Conservation (phyloP, 2,797 vertebrate genomes). For the Scleropages formosus region DNA sequence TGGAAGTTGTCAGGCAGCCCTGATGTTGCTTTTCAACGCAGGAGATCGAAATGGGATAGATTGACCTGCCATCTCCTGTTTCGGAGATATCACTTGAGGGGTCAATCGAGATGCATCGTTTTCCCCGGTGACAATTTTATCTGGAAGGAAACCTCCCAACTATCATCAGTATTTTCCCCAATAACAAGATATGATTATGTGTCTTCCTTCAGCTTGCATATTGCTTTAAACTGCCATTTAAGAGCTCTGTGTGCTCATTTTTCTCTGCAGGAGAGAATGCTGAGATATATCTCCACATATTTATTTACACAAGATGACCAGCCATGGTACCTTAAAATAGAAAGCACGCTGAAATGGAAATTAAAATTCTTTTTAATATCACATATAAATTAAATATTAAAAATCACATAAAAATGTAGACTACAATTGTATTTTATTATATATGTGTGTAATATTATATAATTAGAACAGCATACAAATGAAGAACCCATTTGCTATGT, state of each 20-base stretch:
- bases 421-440: not conserved
- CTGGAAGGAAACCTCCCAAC: not conserved
- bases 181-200: not conserved
- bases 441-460: not conserved
- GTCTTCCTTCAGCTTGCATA: not conserved
- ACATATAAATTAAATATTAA: not conserved
- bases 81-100: not conserved
- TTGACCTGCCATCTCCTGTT: not conserved
- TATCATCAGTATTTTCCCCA: not conserved
- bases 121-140: not conserved
- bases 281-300: not conserved
- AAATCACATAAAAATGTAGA: not conserved
- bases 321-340: not conserved
- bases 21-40: not conserved
- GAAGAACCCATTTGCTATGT: not conserved
- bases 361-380: too few species aligned
- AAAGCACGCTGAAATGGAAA: too few species aligned
- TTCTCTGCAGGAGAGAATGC: not conserved
- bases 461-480: not conserved
- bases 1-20: not conserved
- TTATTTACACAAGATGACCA: not conserved
- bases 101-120: not conserved
- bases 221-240: slow-evolving; percentile 1
- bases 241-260: not conserved
- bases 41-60: not conserved